Evolutionary conservation across 2,113 vertebrate genomes (phyloP), one percentile per base, ranked within the genome.

Genomic region (Catharus bicknelli): DNA sequence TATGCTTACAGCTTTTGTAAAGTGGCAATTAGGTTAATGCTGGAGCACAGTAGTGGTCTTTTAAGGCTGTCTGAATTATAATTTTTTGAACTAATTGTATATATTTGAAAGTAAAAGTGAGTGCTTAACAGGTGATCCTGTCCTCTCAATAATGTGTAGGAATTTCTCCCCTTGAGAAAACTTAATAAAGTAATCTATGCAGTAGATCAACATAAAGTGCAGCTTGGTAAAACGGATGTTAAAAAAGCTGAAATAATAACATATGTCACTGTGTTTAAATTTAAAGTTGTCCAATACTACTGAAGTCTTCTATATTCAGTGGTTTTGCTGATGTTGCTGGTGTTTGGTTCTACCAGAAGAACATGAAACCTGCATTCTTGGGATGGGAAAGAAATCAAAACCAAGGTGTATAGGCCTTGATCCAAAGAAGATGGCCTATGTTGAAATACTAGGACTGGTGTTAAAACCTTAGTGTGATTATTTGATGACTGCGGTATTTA

Each of bases 221-320:
- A 38, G 16, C 55, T 20, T 63, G 68, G 18, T 63, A 75, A 74
- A 90, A 34, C 29, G 36, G 5, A 5, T 61, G 32, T 73, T 63
- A 30, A 58, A 81, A 38, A 61, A 87, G 17, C 53, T 69, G 59
- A 54, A 73, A 42, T 58, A 69, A 48, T 57, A 86, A 21, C 7
- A 0, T 29, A 47, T 74, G 17, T 70, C 15, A 29, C 19, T 63
- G 67, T 0, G 0, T 53, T 77, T 84, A 16, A 58, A 16, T 86
- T 45, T 66, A 18, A 63, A 43, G 22, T 70, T 86, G 36, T 3
- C 5, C 17, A 21, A 0, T 63, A 67, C 86, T 76, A 51, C 14
- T 67, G 43, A 86, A 81, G 51, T 20, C 34, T 74, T 72, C 1
- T 22, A 0, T 69, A 16, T 76, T 63, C 10, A 54, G 12, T 47